Evolutionary conservation across 2,888 invertebrate species (phyloP).

Genomic region (Catocala nupta): DNA sequence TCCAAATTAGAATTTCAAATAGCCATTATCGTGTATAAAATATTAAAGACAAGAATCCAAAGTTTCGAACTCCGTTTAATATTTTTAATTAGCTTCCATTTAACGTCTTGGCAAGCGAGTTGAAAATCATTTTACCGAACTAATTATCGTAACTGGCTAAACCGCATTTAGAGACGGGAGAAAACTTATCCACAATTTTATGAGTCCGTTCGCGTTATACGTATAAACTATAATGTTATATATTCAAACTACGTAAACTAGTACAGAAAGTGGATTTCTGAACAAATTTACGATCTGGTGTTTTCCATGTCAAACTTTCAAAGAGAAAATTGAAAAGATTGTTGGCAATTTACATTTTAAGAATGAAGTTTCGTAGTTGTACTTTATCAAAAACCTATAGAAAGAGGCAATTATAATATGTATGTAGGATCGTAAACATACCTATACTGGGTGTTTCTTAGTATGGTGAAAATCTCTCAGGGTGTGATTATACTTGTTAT

Average conservation of each 20-base stretch:
- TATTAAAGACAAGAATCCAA: neutral
- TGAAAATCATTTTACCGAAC: slow-evolving; percentile 7
- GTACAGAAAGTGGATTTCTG: slow-evolving; percentile 9
- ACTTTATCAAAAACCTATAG: too few relatives aligned
- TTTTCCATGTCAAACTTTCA: slow-evolving; percentile 4
- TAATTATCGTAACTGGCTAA: slow-evolving; percentile 13
- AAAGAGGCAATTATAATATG: too few relatives aligned
- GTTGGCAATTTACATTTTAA: too few relatives aligned
- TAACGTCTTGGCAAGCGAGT: slow-evolving; percentile 10
- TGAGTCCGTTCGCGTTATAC: slow-evolving; percentile 4
- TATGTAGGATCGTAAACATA: too few relatives aligned
- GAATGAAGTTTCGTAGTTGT: too few relatives aligned
- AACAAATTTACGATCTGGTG: slow-evolving; percentile 2
- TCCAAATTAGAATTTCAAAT: neutral
- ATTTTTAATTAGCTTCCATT: slow-evolving; percentile 7
- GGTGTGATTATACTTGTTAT: too few relatives aligned
- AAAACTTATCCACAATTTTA: slow-evolving; percentile 9
- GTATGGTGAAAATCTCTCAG: too few relatives aligned
- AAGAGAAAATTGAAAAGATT: neutral
- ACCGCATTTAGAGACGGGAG: slow-evolving; percentile 7
- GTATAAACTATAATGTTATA: slow-evolving; percentile 12
- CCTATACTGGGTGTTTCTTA: too few relatives aligned
- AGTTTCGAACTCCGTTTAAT: neutral
- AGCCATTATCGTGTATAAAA: neutral
- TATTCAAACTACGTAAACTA: slow-evolving; percentile 11